These are phyloP conservation scores for Tyria jacobaeae DNA, from an alignment of 2,888 invertebrate species.

Conservation along the genomic window DNA sequence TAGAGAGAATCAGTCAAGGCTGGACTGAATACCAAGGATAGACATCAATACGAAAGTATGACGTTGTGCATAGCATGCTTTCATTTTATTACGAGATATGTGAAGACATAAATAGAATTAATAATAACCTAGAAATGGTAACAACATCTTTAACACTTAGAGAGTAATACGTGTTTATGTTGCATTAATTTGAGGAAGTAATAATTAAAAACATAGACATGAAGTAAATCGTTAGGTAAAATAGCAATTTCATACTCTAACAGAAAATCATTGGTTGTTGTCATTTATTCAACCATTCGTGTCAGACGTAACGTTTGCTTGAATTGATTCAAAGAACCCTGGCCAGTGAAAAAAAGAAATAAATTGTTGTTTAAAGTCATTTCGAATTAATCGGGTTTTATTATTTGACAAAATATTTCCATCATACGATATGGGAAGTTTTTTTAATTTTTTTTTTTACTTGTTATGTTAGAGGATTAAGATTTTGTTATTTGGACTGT, in stretches of 20 bases:
- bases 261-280: background rate
- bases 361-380: background rate
- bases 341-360: background rate
- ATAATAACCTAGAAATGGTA: background rate
- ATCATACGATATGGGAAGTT: too few relatives aligned
- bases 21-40: too few relatives aligned
- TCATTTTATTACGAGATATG: background rate
- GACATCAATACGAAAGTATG: too few relatives aligned
- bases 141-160: background rate
- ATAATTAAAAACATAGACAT: background rate
- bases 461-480: background rate
- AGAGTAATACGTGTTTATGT: background rate
- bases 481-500: background rate
- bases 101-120: background rate
- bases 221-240: background rate
- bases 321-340: background rate
- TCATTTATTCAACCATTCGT: background rate
- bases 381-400: background rate
- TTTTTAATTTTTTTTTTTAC: background rate
- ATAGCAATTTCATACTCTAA: background rate
- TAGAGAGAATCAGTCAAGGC: too few relatives aligned
- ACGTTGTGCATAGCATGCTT: background rate
- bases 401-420: background rate
- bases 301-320: background rate
- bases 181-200: too few relatives aligned